Percentiles rank a stretch among this genome's conserved stretches.
Evolutionary conservation across 30 jellyfish, hydroid and myxozoan species (phyloP).

Genomic region (Pelagia noctiluca): DNA sequence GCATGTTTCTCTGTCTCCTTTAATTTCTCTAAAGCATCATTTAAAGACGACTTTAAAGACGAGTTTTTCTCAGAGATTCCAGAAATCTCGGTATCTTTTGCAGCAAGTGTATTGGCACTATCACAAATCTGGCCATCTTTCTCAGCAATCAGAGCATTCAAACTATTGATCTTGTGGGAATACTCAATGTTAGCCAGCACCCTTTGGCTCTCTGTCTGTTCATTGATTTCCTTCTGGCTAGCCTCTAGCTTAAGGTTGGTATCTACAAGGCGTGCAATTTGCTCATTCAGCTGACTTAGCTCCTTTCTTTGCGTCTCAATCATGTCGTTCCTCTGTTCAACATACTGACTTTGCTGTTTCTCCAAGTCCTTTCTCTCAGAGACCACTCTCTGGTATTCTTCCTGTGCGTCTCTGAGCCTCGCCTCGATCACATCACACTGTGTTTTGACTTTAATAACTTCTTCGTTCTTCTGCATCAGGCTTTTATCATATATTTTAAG

Average conservation of each 20-base stretch:
- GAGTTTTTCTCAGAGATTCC: background rate
- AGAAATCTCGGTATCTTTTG: background rate
- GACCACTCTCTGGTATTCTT: background rate
- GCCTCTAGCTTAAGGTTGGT: constrained; percentile 4
- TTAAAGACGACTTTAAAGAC: background rate
- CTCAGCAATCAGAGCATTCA: background rate
- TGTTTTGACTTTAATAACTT: constrained; percentile 20
- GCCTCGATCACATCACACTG: constrained; percentile 33
- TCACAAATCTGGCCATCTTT: background rate
- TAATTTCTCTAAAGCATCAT: background rate
- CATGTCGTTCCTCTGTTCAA: constrained; percentile 9
- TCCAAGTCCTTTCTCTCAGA: background rate
- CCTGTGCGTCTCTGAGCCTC: constrained; percentile 37
- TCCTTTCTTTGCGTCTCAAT: constrained; percentile 38
- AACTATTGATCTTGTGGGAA: background rate
- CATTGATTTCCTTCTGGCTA: background rate
- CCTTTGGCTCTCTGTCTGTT: background rate
- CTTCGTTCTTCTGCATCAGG: constrained; percentile 54
- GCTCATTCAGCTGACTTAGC: constrained; percentile 16
- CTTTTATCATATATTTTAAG: constrained; percentile 54
- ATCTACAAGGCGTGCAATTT: constrained; percentile 9
- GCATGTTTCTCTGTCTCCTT: background rate
- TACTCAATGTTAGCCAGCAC: background rate
- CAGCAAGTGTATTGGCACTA: background rate
- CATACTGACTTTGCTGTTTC: constrained; percentile 14